Evolutionary conservation across 1,140 invertebrate species (phyloP).

Genomic region (Ladona fulva): DNA sequence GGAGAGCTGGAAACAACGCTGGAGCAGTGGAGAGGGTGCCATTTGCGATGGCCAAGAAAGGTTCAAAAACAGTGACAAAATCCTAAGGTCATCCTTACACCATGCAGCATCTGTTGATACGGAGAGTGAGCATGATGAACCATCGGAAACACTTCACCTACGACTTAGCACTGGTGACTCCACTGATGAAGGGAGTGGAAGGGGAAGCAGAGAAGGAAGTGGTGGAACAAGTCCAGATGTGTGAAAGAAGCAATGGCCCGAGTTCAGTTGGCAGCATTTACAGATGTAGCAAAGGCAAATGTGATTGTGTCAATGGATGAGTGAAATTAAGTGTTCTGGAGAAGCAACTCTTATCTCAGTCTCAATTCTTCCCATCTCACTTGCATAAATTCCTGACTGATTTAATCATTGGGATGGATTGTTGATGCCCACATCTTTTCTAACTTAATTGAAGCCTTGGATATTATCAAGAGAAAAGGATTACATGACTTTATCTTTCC

Average conservation of each 20-base stretch:
- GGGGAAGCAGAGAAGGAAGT: neutral
- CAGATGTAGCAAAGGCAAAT: neutral
- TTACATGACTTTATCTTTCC: neutral
- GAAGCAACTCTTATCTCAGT: neutral
- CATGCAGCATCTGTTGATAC: constrained; percentile 40
- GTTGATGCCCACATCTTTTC: neutral
- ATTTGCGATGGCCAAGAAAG: neutral
- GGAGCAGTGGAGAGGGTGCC: constrained; percentile 32
- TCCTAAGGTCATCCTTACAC: neutral
- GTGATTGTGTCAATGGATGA: neutral
- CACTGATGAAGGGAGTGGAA: neutral
- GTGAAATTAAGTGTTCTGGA: neutral
- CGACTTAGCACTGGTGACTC: constrained; percentile 17
- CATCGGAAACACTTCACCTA: constrained; percentile 19
- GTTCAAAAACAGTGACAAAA: neutral
- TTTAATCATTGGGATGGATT: neutral
- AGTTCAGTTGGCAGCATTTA: neutral
- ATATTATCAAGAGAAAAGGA: neutral
- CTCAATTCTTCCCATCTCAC: neutral
- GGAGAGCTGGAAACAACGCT: constrained; percentile 46
- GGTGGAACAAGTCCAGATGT: constrained; percentile 12
- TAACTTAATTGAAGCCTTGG: neutral
- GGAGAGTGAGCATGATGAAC: constrained; percentile 43
- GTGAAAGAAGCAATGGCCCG: neutral
- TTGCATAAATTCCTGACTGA: neutral